A percentile compares a stretch with the other conserved stretches of the same genome.
Evolutionary conservation across 2,888 invertebrate species (phyloP).

Genomic region (Meliscaeva auricollis): DNA sequence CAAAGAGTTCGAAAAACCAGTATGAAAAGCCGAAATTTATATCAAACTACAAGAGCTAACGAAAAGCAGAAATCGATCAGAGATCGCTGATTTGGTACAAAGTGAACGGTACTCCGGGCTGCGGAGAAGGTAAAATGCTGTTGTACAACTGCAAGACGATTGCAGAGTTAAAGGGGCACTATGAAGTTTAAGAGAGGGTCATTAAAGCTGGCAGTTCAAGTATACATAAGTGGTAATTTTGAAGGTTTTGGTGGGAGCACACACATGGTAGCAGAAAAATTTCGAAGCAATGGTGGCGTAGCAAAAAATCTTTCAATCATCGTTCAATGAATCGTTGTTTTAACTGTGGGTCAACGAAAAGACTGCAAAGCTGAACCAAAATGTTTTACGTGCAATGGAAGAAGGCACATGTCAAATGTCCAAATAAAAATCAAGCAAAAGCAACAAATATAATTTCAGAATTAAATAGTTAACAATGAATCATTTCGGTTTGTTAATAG

Average conservation of each 20-base stretch:
- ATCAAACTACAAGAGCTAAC: constrained; percentile 6
- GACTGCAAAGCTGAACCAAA: constrained; percentile 61
- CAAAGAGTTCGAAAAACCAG: not conserved
- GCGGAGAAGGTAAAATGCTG: constrained; percentile 14
- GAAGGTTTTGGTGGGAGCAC: not conserved
- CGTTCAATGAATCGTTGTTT: constrained; percentile 40
- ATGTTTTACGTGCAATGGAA: constrained; percentile 66
- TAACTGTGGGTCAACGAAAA: constrained; percentile 65
- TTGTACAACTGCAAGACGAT: constrained; percentile 21
- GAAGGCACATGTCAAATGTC: constrained; percentile 65
- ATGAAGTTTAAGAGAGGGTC: constrained; percentile 36
- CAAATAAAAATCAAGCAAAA: constrained; percentile 21
- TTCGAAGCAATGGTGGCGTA: not conserved
- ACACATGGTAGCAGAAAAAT: not conserved
- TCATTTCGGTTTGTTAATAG: constrained; percentile 24
- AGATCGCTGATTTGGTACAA: constrained; percentile 7
- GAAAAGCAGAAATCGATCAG: constrained; percentile 13
- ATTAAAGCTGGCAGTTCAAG: not conserved
- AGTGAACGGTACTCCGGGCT: constrained; percentile 1
- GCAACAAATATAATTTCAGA: constrained; percentile 9
- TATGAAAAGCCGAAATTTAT: constrained; percentile 23
- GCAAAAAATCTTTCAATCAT: not conserved
- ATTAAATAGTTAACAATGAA: constrained; percentile 22
- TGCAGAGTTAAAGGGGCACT: constrained; percentile 46
- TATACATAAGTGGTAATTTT: not conserved